Base-by-base conservation (phyloP, 2,797 vertebrate genomes). In the Natrix natrix region DNA sequence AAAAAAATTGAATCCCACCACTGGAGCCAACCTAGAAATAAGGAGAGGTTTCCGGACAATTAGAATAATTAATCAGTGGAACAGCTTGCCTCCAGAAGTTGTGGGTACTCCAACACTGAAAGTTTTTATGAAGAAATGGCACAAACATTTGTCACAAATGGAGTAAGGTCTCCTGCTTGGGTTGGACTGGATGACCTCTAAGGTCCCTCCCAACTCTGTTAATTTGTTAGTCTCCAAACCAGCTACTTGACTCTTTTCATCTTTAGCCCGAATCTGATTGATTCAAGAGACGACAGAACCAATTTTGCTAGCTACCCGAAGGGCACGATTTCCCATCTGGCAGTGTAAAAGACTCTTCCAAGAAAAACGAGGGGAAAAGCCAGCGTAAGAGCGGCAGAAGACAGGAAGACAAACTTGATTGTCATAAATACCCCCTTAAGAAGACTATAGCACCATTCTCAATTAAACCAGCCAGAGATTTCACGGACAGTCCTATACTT, bases 401-500 rank as follows among this genome's bases (percentile, higher is more conserved):
- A 56, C 56, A 48, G 89, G 6, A 69, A 93, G 54, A 66, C 48
- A 89, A 86, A 5, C 10, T 66, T 89, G 66, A 43, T 66, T 37
- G 22, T 52, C 55, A 86, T 28, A 32, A 87, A 66, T 90, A 89
- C 61, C 52, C 26, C 57, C 63, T 32, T 26, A 43, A 74, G 26
- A 93, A 86, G 83, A 26, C 28, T 59, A 83, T 56, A 61, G 60
- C 86, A 86, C 59, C 92, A 52, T 69, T 63, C 32, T 87, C 83
- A 87, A 90, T 90, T 93, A 90, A 93, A 74, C 89, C 12, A n/a
- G 89, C 56, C 55, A 74, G 93, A 86, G 63, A 91, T 93, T 86
- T 93, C 90, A 91, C 1, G 69, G 91, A 89, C 74, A 86, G 91
- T 93, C 90, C 93, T 89, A 93, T 93, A 91, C 90, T 91, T 93